A percentile compares a stretch with the other conserved stretches of the same genome.
Conservation (phyloP, 2,113 vertebrate species). For the Rhombomys opimus region DNA sequence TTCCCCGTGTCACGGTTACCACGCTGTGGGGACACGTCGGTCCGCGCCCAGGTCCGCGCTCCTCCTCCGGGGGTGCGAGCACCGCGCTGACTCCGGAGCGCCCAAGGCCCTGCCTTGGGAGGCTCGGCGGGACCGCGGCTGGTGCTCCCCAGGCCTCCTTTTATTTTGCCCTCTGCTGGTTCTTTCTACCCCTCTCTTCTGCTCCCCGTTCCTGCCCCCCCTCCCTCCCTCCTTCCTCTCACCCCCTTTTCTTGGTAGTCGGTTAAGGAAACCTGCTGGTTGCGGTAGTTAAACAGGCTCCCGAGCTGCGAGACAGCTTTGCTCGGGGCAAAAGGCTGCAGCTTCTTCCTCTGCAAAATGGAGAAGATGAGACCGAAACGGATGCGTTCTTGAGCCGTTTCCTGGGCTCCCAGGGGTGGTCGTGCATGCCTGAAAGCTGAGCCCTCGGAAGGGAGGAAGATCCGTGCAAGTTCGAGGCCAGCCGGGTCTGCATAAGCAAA, state of each 20-base stretch:
- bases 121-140: neutral
- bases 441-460: neutral
- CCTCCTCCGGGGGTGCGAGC: neutral
- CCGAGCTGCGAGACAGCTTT: neutral
- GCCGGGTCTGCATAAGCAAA: neutral
- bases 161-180: neutral
- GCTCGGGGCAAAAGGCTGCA: neutral
- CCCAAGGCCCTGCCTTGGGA: neutral
- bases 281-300: neutral
- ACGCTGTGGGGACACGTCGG: conserved; percentile 13
- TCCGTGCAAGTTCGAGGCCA: neutral
- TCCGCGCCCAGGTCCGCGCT: neutral
- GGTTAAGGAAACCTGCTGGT: neutral
- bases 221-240: neutral
- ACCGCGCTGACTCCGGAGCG: no score
- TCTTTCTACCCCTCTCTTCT: neutral
- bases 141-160: neutral
- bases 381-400: neutral
- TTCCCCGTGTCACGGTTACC: conserved; percentile 53
- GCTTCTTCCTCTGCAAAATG: conserved; percentile 42
- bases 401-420: neutral
- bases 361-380: neutral
- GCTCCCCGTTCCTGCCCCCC: neutral
- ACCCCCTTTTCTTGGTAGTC: neutral
- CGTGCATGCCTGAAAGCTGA: neutral